Evolutionary conservation across 2,888 invertebrate species (phyloP).

Genomic region (Nephrotoma guestfalica): DNA sequence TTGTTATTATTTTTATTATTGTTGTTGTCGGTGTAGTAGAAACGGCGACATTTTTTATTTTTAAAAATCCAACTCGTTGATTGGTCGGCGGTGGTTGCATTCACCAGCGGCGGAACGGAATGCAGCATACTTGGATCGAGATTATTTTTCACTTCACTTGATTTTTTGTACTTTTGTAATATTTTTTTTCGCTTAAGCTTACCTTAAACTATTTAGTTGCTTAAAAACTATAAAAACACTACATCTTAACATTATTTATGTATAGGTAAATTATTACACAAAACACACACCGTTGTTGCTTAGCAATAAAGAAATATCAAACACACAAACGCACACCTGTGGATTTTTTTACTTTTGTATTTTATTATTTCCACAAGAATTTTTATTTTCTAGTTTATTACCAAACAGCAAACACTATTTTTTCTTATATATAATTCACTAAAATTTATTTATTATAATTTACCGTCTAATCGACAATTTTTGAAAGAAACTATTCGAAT

Average conservation of each 20-base stretch:
- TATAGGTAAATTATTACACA: neutral
- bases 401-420: neutral
- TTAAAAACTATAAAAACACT: neutral
- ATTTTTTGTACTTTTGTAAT: neutral
- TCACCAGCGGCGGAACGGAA: neutral
- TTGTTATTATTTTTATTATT: neutral
- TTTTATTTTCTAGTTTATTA: neutral
- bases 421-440: neutral
- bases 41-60: neutral
- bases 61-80: neutral
- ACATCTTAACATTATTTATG: neutral
- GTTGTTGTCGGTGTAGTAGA: neutral
- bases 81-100: neutral
- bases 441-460: neutral
- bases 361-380: neutral
- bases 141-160: neutral
- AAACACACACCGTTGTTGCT: slow-evolving; percentile 1
- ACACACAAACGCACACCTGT: slow-evolving; percentile 5
- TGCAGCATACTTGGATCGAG: neutral
- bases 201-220: neutral
- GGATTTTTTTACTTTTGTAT: neutral
- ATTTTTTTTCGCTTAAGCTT: neutral
- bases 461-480: neutral
- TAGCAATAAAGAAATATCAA: slow-evolving; percentile 3
- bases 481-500: neutral